Evolutionary conservation across 2,113 vertebrate genomes (phyloP), one percentile per base, ranked within the genome.

Genomic region (Neomonachus schauinslandi): DNA sequence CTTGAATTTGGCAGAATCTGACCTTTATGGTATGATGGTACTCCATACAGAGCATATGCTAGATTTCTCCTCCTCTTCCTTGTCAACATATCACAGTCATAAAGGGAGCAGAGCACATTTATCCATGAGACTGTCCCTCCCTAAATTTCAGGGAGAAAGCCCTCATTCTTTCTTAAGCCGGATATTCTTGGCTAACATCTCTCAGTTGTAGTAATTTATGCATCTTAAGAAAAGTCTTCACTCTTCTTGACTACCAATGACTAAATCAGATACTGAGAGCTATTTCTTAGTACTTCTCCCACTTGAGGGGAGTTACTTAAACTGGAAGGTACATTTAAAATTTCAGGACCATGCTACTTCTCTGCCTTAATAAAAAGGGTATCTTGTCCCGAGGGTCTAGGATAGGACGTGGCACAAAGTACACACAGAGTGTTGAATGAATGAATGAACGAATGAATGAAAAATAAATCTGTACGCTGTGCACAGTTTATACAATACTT

Each of bases 131-230:
- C 69, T 31, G 18, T 84, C 76, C 49, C 22, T 94, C 59, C 53
- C 53, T 46, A 51, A 71, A 85, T 22, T 93, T 72, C 46, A 22
- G 57, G 84, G 31, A 84, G 22, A 88, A 85, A 59, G 28, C 59
- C n/a, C 39, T 94, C 61, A 55, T 96, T 92, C 53, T 86, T 95
- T 57, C 80, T 76, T 53, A 96, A 76, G 18, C 59, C 49, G 71
- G 31, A 39, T 74, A 53, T 76, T 83, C 91, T 94, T 42, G 49
- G 46, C 24, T 85, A 63, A 61, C 13, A 51, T 82, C 69, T 81
- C 22, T 89, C 83, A 33, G 36, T 72, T 82, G 21, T 53, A 77
- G 26, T 85, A 86, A 93, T 67, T 19, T 76, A n/a, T 77, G 28
- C 33, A 18, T 77, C 57, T 65, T 61, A 92, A 86, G 84, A 69